Conservation (phyloP, 2,888 invertebrate species). For the Hydriomena furcata region DNA sequence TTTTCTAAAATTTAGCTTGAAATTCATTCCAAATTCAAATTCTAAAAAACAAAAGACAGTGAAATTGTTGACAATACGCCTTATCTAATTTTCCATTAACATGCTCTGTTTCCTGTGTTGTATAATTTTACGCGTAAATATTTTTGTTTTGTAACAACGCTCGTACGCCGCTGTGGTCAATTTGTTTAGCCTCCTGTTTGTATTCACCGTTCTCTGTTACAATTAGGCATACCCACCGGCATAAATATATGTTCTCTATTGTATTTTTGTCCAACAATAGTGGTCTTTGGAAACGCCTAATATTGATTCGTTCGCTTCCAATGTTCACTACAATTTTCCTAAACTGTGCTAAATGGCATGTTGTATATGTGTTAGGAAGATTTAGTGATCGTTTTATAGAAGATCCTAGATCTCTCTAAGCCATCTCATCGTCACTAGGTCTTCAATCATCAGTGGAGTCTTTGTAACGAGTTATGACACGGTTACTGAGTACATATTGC, state of each 20-base stretch:
- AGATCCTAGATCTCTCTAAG: constrained; percentile 33
- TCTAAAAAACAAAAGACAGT: no score
- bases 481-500: not conserved
- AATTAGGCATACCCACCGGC: constrained; percentile 61
- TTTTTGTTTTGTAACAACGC: constrained; percentile 13
- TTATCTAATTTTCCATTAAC: no score
- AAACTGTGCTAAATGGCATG: constrained; percentile 61
- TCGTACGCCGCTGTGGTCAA: constrained; percentile 49
- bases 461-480: constrained; percentile 4
- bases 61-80: no score
- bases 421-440: constrained; percentile 40
- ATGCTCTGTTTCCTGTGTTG: not conserved
- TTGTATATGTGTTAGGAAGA: constrained; percentile 70
- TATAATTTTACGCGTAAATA: not conserved
- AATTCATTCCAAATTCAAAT: no score
- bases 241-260: constrained; percentile 54
- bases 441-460: constrained; percentile 21
- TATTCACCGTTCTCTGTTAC: constrained; percentile 61
- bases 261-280: constrained; percentile 45
- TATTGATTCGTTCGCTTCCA: constrained; percentile 20
- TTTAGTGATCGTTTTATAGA: constrained; percentile 35
- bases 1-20: no score
- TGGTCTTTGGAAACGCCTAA: constrained; percentile 38
- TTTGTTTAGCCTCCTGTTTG: constrained; percentile 55
- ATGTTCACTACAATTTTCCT: constrained; percentile 35